Percentiles rank a stretch among this genome's conserved stretches.
phyloP scores from a whole-genome alignment of 1,140 invertebrate genomes.

The Aphidius gifuensis region DNA sequence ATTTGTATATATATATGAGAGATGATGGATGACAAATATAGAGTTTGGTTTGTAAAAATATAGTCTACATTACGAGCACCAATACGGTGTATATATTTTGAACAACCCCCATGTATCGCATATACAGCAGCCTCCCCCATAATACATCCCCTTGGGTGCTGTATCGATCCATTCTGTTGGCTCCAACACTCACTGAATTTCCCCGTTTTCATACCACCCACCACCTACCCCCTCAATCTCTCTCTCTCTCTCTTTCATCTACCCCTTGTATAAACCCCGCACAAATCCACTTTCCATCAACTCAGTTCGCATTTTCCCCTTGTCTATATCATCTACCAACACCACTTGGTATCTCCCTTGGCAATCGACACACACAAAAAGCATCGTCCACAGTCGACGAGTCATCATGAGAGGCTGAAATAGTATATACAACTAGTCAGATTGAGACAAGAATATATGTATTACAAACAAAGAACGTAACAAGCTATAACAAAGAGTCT shows the following conservation, averaged over 20 bases:
- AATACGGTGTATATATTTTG: constrained; percentile 13
- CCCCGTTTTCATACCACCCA: background rate
- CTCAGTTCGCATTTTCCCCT: no score
- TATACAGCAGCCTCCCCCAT: constrained; percentile 29
- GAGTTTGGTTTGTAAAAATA: constrained; percentile 11
- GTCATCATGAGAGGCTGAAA: no score
- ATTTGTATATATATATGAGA: background rate
- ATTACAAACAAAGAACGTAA: no score
- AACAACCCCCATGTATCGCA: constrained; percentile 28
- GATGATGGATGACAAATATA: background rate
- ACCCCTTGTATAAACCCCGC: no score
- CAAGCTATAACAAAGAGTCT: no score
- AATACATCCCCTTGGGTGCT: constrained; percentile 30
- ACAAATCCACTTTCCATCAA: no score
- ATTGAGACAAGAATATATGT: no score
- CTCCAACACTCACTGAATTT: constrained; percentile 14
- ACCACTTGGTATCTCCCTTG: no score
- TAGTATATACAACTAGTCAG: no score
- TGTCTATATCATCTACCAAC: no score
- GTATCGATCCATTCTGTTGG: constrained; percentile 27
- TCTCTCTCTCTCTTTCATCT: background rate
- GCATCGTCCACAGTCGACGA: no score
- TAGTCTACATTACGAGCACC: constrained; percentile 19
- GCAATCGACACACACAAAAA: no score
- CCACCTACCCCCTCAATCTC: background rate